Evolutionary conservation across 53 echinoderm and acorn worm genomes (phyloP).

Genomic region (Paracentrotus lividus): DNA sequence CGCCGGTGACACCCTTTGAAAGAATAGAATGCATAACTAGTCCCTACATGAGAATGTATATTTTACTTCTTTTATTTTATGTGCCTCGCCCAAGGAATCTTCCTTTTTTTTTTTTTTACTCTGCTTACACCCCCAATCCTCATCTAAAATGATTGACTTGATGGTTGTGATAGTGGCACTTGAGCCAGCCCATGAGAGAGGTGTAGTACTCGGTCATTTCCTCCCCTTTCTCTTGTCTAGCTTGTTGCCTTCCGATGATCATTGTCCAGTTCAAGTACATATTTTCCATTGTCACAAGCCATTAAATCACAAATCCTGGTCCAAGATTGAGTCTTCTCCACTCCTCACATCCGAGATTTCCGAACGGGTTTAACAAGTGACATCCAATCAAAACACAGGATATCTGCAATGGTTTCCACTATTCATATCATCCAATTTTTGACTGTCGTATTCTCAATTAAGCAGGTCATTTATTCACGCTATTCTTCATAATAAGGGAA

Average conservation of each 20-base stretch:
- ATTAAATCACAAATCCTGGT: slow-evolving; percentile 3
- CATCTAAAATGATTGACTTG: not conserved
- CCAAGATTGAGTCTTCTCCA: not conserved
- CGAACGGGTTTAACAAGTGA: not conserved
- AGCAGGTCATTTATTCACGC: not conserved
- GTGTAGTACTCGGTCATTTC: slow-evolving; percentile 2
- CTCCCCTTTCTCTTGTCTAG: not conserved
- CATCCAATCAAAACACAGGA: not conserved
- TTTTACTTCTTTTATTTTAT: not conserved
- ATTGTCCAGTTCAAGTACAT: not conserved
- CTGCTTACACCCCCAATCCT: not conserved
- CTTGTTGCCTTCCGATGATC: not conserved
- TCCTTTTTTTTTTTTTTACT: not conserved
- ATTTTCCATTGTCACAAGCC: slow-evolving; percentile 7
- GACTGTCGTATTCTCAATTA: not conserved
- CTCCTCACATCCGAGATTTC: not conserved
- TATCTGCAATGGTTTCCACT: not conserved
- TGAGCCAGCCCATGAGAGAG: not conserved
- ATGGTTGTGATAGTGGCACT: not conserved
- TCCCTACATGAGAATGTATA: not conserved
- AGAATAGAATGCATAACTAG: not conserved
- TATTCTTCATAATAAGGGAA: not conserved
- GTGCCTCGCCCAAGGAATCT: not conserved
- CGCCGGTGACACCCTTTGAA: not conserved
- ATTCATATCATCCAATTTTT: not conserved